Evolutionary conservation across 1,140 invertebrate species (phyloP).

Genomic region (Parasteatoda tepidariorum): DNA sequence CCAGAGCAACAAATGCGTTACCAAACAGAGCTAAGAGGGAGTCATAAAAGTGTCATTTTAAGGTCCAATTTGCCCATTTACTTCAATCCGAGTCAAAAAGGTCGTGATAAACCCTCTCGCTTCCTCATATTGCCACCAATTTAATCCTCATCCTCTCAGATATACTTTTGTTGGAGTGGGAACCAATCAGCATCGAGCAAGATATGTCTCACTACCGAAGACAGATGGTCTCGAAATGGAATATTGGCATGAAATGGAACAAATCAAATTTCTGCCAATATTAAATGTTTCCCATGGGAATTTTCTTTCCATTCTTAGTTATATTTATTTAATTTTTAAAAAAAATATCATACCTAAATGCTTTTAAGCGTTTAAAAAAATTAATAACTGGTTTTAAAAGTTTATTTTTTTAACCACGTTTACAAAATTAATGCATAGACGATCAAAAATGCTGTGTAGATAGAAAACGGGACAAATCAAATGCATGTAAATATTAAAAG

Average conservation of each 20-base stretch:
- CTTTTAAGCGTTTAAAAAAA: too few species aligned
- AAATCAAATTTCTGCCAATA: neutral
- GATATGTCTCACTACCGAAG: conserved; percentile 27
- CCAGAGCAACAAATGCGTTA: neutral
- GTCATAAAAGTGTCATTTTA: neutral
- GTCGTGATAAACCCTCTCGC: neutral
- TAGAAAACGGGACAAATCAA: too few species aligned
- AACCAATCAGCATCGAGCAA: neutral
- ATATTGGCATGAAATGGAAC: neutral
- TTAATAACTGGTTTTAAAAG: too few species aligned
- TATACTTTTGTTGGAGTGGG: too few species aligned
- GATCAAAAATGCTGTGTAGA: too few species aligned
- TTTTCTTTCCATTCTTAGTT: neutral
- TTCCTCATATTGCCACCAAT: conserved; percentile 24
- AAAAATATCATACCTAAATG: too few species aligned
- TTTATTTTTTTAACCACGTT: too few species aligned
- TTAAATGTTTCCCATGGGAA: neutral
- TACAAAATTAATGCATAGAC: too few species aligned
- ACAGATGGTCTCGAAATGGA: neutral
- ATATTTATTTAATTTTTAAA: too few species aligned
- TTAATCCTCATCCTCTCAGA: conserved; percentile 24
- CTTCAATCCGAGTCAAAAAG: conserved; percentile 43
- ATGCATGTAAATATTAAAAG: too few species aligned
- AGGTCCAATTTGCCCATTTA: conserved; percentile 41
- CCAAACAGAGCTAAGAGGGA: neutral